Conservation (phyloP, 1,140 invertebrate genomes). For the Drosophila watanabei region DNA sequence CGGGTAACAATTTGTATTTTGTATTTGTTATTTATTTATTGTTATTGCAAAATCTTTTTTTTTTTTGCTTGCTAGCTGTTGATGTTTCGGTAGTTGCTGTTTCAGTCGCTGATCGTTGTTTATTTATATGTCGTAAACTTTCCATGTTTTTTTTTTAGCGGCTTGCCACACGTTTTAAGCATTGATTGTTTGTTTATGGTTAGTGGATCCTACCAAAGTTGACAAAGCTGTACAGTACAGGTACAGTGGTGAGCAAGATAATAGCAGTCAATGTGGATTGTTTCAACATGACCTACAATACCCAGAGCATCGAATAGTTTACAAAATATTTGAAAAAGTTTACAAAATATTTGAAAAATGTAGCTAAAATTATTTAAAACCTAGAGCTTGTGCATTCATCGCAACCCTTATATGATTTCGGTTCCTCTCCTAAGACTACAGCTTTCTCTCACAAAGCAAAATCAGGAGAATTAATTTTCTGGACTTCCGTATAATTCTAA, state of each 20-base stretch:
- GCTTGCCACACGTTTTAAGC: conserved; percentile 52
- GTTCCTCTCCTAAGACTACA: too few relatives aligned
- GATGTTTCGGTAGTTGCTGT: conserved; percentile 30
- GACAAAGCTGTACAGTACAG: neutral
- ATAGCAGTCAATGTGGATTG: neutral
- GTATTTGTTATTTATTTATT: conserved; percentile 71
- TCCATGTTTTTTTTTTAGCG: conserved; percentile 48
- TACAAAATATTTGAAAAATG: neutral
- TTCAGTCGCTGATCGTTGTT: conserved; percentile 25
- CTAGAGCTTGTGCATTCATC: too few relatives aligned
- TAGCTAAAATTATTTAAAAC: neutral
- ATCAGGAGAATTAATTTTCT: too few relatives aligned
- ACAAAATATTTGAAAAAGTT: too few relatives aligned
- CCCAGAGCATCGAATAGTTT: neutral
- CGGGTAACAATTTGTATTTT: conserved; percentile 58
- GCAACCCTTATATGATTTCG: too few relatives aligned
- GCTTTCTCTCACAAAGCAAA: too few relatives aligned
- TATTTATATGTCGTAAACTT: conserved; percentile 63
- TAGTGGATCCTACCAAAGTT: conserved; percentile 39
- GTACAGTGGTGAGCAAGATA: neutral
- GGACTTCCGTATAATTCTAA: too few relatives aligned
- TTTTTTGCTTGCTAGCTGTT: neutral
- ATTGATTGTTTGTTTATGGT: conserved; percentile 53
- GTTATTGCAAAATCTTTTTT: conserved; percentile 52
- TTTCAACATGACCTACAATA: neutral